Evolutionary conservation across 2,888 invertebrate species (phyloP).

Genomic region (Leptopilina myrica): DNA sequence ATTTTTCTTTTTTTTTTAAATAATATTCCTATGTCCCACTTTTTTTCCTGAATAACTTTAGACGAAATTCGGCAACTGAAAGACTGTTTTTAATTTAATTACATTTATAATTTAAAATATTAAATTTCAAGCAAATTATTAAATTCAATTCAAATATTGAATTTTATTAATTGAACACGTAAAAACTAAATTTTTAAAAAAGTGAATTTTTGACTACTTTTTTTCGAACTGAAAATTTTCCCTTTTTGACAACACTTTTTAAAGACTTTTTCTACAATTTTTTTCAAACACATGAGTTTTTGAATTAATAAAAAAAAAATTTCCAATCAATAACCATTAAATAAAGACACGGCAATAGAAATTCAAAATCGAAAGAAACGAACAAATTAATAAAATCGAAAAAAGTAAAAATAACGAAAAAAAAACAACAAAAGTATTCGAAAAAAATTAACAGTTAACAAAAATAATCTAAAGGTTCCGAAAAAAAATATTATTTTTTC

Average conservation of each 20-base stretch:
- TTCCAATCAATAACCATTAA: background rate
- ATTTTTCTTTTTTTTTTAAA: conserved; percentile 63
- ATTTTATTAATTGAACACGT: too few species aligned
- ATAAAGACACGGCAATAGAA: background rate
- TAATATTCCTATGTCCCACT: conserved; percentile 63
- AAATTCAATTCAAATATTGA: too few species aligned
- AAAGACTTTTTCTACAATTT: too few species aligned
- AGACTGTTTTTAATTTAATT: conserved; percentile 61
- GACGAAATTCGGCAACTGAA: conserved; percentile 62
- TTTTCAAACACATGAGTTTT: too few species aligned
- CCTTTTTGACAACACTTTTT: too few species aligned
- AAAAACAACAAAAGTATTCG: background rate
- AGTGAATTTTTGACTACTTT: too few species aligned
- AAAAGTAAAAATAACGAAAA: background rate
- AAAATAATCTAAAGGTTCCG: background rate
- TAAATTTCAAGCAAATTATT: too few species aligned
- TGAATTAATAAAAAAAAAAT: background rate
- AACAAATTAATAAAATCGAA: background rate
- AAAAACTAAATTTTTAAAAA: too few species aligned
- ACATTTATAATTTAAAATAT: background rate
- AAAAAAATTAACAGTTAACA: background rate
- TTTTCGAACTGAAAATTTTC: too few species aligned
- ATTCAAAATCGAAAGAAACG: background rate
- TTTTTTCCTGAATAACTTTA: conserved; percentile 56
- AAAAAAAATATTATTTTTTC: too few species aligned